Conservation (phyloP, 2,113 vertebrate genomes). For the Upupa epops region DNA sequence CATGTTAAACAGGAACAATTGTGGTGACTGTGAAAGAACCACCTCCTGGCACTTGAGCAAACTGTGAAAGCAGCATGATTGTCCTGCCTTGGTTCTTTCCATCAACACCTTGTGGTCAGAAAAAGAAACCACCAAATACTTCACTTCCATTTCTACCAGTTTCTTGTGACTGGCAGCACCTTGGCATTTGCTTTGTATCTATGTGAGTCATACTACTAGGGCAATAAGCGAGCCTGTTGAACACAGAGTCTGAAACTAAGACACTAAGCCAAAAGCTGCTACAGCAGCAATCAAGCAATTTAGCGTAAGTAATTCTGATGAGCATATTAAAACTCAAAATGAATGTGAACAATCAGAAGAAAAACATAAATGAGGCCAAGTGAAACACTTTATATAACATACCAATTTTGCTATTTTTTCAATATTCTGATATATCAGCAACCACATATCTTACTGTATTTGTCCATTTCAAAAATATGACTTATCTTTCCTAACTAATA, state of each 20-base stretch:
- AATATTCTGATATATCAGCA: background rate
- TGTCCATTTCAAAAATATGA: background rate
- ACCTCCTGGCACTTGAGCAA: constrained; percentile 8
- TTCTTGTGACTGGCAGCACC: constrained; percentile 46
- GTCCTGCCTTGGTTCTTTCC: constrained; percentile 55
- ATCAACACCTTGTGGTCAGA: constrained; percentile 27
- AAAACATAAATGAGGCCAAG: background rate
- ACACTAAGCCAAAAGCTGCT: constrained; percentile 21
- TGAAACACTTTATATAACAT: background rate
- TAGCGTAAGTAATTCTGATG: constrained; percentile 24
- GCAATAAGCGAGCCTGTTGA: constrained; percentile 12
- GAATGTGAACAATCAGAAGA: background rate
- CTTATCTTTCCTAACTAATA: background rate
- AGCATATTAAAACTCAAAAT: background rate
- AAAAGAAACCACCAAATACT: constrained; percentile 46
- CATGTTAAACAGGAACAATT: constrained; percentile 41
- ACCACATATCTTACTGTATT: background rate
- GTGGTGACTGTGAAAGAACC: constrained; percentile 35
- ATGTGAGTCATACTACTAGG: background rate
- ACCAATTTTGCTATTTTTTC: background rate
- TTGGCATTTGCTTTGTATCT: constrained; percentile 23
- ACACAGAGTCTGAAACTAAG: constrained; percentile 49
- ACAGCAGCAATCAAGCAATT: constrained; percentile 48
- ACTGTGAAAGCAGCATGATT: constrained; percentile 22
- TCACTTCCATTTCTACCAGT: constrained; percentile 45